These are phyloP conservation scores for Actenoides hombroni DNA, from an alignment of 2,113 vertebrate genomes.

Conservation along the genomic window DNA sequence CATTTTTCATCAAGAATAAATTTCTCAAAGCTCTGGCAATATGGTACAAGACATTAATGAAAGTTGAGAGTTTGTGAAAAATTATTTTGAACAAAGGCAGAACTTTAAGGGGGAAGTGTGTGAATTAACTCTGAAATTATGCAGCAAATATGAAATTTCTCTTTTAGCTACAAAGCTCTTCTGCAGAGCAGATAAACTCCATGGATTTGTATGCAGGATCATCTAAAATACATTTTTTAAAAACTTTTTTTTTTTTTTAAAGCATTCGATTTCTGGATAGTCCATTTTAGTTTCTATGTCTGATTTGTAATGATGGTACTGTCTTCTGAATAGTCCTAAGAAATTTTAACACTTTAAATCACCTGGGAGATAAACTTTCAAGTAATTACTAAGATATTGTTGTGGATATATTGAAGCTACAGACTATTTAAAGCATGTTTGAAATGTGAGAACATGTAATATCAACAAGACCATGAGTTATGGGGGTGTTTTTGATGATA, in stretches of 20 bases:
- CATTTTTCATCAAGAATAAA: background rate
- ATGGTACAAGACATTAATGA: background rate
- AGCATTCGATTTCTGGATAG: accelerated
- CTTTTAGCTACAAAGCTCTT: background rate
- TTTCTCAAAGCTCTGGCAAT: background rate
- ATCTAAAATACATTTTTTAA: background rate
- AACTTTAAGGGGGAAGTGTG: background rate
- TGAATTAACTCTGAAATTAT: background rate
- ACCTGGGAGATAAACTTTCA: background rate
- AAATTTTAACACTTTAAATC: background rate
- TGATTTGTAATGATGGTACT: background rate
- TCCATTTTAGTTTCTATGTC: background rate
- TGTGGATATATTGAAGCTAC: background rate
- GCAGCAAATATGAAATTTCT: background rate
- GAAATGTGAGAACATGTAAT: background rate
- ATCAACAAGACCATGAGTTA: background rate
- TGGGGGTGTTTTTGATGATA: background rate
- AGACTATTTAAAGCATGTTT: background rate
- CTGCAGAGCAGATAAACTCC: background rate
- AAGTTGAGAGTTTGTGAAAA: background rate
- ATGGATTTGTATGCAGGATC: background rate
- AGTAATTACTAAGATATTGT: background rate
- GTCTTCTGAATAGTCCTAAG: background rate
- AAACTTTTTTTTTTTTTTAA: background rate
- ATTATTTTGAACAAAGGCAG: background rate